A percentile compares a stretch with the other conserved stretches of the same genome.
Evolutionary conservation across 2,888 invertebrate genomes (phyloP).

Genomic region (Catocala nupta): DNA sequence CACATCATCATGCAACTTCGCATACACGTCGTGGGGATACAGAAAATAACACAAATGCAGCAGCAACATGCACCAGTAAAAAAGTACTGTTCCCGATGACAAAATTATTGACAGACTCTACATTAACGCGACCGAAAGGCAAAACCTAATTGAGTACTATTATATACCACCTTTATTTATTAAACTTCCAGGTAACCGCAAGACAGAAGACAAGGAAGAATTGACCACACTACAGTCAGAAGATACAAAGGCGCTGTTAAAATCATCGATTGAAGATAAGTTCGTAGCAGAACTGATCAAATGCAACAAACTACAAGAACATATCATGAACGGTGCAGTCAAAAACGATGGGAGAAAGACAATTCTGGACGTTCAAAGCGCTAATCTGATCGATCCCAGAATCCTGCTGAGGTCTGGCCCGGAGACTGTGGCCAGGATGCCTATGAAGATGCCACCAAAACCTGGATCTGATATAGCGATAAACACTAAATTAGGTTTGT

Average conservation of each 20-base stretch:
- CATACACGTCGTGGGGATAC: too few relatives aligned
- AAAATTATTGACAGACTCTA: too few relatives aligned
- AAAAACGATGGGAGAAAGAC: conserved; percentile 12
- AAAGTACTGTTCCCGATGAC: too few relatives aligned
- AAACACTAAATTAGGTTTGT: conserved; percentile 10
- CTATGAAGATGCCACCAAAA: not conserved
- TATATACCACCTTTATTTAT: too few relatives aligned
- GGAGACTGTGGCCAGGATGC: not conserved
- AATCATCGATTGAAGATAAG: conserved; percentile 46
- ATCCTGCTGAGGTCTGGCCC: not conserved
- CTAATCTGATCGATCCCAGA: not conserved
- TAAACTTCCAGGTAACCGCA: conserved; percentile 6
- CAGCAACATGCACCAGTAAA: too few relatives aligned
- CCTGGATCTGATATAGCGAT: not conserved
- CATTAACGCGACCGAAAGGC: too few relatives aligned
- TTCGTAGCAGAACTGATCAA: conserved; percentile 62
- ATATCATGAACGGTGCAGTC: conserved; percentile 27
- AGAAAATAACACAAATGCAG: too few relatives aligned
- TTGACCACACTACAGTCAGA: not conserved
- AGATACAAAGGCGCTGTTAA: conserved; percentile 14
- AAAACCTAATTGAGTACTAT: too few relatives aligned
- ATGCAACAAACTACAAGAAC: conserved; percentile 57
- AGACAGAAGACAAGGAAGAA: conserved; percentile 2
- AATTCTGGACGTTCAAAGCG: not conserved
- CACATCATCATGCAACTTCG: too few relatives aligned